A percentile compares a stretch with the other conserved stretches of the same genome.
phyloP scores from a whole-genome alignment of 2,888 invertebrate species.

The Machimus atricapillus region DNA sequence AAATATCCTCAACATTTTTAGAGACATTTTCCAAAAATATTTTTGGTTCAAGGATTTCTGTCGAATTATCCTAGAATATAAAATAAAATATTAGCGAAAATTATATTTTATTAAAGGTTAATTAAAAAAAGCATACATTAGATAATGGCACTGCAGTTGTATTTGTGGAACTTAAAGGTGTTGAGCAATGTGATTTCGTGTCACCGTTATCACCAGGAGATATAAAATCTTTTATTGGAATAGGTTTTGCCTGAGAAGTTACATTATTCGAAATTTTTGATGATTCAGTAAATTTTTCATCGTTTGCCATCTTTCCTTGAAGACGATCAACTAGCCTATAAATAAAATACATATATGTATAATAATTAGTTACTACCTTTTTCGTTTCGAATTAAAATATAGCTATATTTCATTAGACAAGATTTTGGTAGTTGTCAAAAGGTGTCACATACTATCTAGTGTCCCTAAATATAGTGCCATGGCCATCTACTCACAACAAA shows the following conservation, averaged over 20 bases:
- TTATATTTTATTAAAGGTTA: neutral
- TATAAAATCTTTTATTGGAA: neutral
- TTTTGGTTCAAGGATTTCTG: neutral
- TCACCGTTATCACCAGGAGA: neutral
- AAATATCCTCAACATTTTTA: neutral
- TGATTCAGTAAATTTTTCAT: neutral
- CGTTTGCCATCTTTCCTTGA: neutral
- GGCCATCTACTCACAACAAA: too few species aligned
- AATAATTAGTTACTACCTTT: too few species aligned
- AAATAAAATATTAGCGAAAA: neutral
- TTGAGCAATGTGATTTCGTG: conserved; percentile 31
- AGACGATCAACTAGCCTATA: neutral
- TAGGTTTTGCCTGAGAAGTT: neutral
- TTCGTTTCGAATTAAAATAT: too few species aligned
- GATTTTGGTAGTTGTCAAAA: too few species aligned
- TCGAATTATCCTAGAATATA: neutral
- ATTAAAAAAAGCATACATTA: neutral
- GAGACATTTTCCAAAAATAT: neutral
- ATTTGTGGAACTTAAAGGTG: conserved; percentile 38
- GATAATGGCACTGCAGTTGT: conserved; percentile 4
- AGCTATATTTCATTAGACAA: too few species aligned
- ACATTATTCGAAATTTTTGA: neutral
- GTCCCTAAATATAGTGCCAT: too few species aligned
- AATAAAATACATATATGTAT: neutral
- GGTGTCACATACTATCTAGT: too few species aligned